These are phyloP conservation scores for Ochropacha duplaris DNA, from an alignment of 2,888 invertebrate species.

Conservation along the genomic window DNA sequence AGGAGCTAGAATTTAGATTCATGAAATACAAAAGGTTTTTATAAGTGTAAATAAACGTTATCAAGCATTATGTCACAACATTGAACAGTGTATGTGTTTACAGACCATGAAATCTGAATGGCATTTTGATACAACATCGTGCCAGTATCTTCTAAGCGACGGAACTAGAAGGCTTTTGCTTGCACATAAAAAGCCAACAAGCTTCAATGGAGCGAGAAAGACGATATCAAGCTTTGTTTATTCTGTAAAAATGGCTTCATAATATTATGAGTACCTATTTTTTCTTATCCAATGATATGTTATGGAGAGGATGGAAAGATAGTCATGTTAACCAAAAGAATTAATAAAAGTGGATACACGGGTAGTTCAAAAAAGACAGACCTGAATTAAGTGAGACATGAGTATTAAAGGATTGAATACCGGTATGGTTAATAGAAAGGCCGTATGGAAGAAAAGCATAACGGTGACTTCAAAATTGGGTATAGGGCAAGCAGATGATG, in stretches of 20 bases:
- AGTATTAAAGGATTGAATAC: too few species aligned
- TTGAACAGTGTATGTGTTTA: not conserved
- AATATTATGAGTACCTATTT: too few species aligned
- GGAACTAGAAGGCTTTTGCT: conserved; percentile 4
- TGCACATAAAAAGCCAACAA: conserved; percentile 1
- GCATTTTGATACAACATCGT: not conserved
- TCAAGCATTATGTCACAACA: not conserved
- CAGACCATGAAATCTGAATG: conserved; percentile 1
- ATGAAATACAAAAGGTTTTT: not conserved
- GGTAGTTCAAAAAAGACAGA: too few species aligned
- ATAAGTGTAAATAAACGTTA: not conserved
- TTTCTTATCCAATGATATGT: too few species aligned
- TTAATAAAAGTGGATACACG: too few species aligned
- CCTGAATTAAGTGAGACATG: too few species aligned
- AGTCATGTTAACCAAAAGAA: too few species aligned
- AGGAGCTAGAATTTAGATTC: not conserved
- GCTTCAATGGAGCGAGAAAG: conserved; percentile 22
- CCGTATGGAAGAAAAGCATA: too few species aligned
- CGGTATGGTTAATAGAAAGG: too few species aligned
- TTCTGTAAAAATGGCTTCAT: conserved; percentile 17
- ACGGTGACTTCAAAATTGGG: too few species aligned
- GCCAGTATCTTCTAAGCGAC: conserved; percentile 9
- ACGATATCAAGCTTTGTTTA: conserved; percentile 32
- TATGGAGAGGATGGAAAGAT: too few species aligned
- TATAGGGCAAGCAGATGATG: too few species aligned